Evolutionary conservation across 2,888 invertebrate species (phyloP), one percentile per base, ranked within the genome.

Genomic region (Eudasyphora cyanicolor): DNA sequence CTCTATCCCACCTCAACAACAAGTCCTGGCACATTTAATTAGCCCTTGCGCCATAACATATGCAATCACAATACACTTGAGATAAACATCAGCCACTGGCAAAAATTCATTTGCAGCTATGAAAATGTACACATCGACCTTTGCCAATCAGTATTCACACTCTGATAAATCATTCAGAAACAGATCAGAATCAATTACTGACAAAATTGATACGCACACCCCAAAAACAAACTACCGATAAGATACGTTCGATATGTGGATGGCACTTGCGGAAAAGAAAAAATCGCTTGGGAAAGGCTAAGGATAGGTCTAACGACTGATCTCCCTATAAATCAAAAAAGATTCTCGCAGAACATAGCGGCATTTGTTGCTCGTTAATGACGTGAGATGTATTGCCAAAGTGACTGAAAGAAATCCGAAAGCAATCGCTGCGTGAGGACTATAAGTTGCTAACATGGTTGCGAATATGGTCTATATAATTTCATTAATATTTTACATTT

Each of bases 141-240:
- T 3, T n/a, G n/a, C 12, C 12, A 21, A 24, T 45, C 54, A 54
- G 54, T 54, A 21, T 54, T 21, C 19, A 54, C 12, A 12, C n/a
- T 29, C 60, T n/a, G 29, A 29, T 60, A 60, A 60, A 60, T 27
- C 27, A 27, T 60, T 60, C 27, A 2, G 3, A 51, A 71, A 78
- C 62, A 62, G 62, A 71, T 78, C 71, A 71, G 19, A 35, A 51
- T 62, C 51, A 78, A 78, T 78, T 71, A 62, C 12, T 4, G 32
- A 6, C 19, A 71, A 38, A 29, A 51, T 35, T 62, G 49, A 17
- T 38, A 49, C 32, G 42, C 60, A 42, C 57, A 74, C 67, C 64
- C 67, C 64, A 67, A 76, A 77, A 82, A 54, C 45, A 79, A 54
- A 24, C 12, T 32, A 67, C 42, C 69, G 76, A 76, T 79, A 74